Percentiles rank a stretch among this genome's conserved stretches.
These are phyloP conservation scores for Menidia beryllina DNA, from an alignment of 2,113 vertebrate genomes.

Conservation along the genomic window DNA sequence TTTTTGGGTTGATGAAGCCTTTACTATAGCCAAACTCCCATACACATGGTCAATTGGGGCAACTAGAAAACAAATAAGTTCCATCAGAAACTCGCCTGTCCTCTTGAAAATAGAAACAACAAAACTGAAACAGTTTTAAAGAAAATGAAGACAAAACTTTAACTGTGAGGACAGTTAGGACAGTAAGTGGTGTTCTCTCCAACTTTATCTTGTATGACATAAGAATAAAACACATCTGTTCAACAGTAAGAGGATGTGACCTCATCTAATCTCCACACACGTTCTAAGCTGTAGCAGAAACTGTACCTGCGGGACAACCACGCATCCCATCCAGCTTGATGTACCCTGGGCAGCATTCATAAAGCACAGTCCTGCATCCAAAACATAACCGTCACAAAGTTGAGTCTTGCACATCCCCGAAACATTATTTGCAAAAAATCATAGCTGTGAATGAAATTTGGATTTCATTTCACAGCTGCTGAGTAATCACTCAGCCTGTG, in stretches of 20 bases:
- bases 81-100: not conserved
- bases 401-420: slow-evolving; percentile 6
- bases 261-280: slow-evolving; percentile 24
- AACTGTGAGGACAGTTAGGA: slow-evolving; percentile 21
- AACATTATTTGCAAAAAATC: slow-evolving; percentile 4
- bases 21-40: slow-evolving; percentile 90
- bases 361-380: slow-evolving; percentile 87
- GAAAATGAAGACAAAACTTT: not conserved
- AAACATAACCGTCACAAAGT: slow-evolving; percentile 30
- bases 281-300: not conserved
- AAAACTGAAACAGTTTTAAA: not conserved
- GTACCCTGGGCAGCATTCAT: slow-evolving; percentile 98
- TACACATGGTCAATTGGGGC: slow-evolving; percentile 95
- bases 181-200: not conserved
- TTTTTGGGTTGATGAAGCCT: slow-evolving; percentile 86
- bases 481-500: slow-evolving; percentile 37
- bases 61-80: slow-evolving; percentile 79
- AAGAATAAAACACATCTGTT: slow-evolving; percentile 38
- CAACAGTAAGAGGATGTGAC: slow-evolving; percentile 14
- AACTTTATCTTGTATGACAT: slow-evolving; percentile 16
- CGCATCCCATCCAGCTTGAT: slow-evolving; percentile 89
- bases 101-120: not conserved
- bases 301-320: slow-evolving; percentile 95
- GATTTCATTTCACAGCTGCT: slow-evolving; percentile 21
- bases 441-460: not conserved